Evolutionary conservation across 1,140 invertebrate genomes (phyloP), one percentile per base, ranked within the genome.

Genomic region (Tetranychus urticae): DNA sequence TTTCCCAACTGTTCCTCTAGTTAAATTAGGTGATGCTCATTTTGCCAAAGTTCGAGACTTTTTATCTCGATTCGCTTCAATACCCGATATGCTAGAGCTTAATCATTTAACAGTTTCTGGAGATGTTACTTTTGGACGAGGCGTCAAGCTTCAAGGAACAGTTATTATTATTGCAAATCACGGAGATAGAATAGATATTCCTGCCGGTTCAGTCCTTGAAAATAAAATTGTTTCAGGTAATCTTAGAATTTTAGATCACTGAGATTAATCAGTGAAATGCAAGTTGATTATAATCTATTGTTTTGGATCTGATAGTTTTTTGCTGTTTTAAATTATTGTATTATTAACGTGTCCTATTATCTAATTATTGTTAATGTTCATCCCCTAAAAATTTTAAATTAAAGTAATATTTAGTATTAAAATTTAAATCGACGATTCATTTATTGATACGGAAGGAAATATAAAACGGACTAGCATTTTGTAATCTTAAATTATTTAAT

Each of bases 171-270:
- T 99, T 70, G 94, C 96, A 2, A 99, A 99, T 76, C 92, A 98
- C 73, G 94, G 96, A 45, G 94, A 98, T 68, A 78, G 93, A 62
- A 99, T 99, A 67, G 93, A 99, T 77, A 93, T 99, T 67, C 96
- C 96, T 13, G 82, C 88, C n/a, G 93, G 93, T 34, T 87, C 93
- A 1, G 77, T 90, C 62, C 77, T 99, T 42, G 96, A 99, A 72
- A 99, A 99, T 75, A 99, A 99, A 76, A 99, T 99, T 66, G 93
- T 99, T 0, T 97, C 93, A 35, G 96, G 96, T 65, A 99, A 98
- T 74, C 79, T 99, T 66, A 81, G 94, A 69, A 99, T 99, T 69
- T 74, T 99, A 65, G 92, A 97, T 77, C 96, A 99, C 74, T 97
- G 82, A 56, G 23, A 23, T 6, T 2, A 23, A 52, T 42, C 10